These are phyloP conservation scores for Melanogrammus aeglefinus DNA, from an alignment of 2,797 vertebrate genomes.

Conservation along the genomic window DNA sequence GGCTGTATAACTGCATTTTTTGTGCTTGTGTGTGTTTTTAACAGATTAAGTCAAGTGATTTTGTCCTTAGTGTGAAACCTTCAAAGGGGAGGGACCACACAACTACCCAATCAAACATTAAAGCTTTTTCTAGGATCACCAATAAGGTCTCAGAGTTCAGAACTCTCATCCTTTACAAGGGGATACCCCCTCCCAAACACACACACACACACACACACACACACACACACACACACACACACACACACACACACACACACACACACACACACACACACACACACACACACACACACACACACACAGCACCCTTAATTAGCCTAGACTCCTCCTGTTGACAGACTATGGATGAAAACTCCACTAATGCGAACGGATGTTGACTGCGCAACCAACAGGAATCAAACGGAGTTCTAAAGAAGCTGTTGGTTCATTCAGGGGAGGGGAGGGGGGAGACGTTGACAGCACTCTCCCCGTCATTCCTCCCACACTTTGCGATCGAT, in stretches of 20 bases:
- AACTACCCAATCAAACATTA: background rate
- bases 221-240: background rate
- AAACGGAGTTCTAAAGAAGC: background rate
- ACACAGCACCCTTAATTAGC: background rate
- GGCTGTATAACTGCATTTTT: background rate
- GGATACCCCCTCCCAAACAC: background rate
- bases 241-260: background rate
- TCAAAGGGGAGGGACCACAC: background rate
- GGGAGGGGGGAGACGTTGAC: background rate
- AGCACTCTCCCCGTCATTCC: background rate
- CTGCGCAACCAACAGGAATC: background rate
- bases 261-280: background rate
- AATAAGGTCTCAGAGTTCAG: background rate
- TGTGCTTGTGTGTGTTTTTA: no score
- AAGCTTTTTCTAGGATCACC: background rate
- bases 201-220: background rate
- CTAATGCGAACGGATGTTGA: background rate
- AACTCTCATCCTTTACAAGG: background rate
- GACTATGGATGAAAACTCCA: background rate
- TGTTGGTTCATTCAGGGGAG: background rate
- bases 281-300: background rate
- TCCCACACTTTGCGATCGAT: background rate
- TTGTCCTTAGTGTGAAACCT: background rate
- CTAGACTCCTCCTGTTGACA: background rate
- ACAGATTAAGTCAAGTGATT: background rate